Percentiles rank a stretch among this genome's conserved stretches.
These are phyloP conservation scores for Halcyon senegalensis DNA, from an alignment of 2,113 vertebrate genomes.

Conservation along the genomic window DNA sequence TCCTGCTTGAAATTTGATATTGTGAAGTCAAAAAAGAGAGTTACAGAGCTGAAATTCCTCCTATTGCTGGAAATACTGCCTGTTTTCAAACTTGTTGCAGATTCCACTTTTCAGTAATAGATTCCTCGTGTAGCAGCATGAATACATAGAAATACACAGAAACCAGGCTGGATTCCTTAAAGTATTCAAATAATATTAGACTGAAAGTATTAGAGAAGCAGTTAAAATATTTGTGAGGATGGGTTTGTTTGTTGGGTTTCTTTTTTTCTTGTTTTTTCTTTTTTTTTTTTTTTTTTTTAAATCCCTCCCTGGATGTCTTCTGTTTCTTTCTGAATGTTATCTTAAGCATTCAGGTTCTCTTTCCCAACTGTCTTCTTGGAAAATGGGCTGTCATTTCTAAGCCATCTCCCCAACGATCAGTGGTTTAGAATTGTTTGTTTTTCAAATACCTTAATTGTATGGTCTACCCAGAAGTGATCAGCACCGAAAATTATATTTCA, in stretches of 20 bases:
- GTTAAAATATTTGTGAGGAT: conserved; percentile 46
- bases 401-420: conserved; percentile 63
- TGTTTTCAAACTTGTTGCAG: background rate
- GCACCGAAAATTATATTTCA: conserved; percentile 78
- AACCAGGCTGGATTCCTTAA: background rate
- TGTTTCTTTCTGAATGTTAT: conserved; percentile 60
- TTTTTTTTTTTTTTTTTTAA: background rate
- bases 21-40: background rate
- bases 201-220: background rate
- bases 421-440: conserved; percentile 82
- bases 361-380: conserved; percentile 69
- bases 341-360: conserved; percentile 56
- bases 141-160: background rate
- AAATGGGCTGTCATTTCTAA: conserved; percentile 74
- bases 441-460: conserved; percentile 86
- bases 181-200: background rate
- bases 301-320: background rate
- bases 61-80: background rate
- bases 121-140: background rate
- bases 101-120: background rate
- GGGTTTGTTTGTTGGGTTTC: conserved; percentile 30
- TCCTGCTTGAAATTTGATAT: conserved; percentile 11
- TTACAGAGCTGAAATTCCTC: background rate
- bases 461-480: conserved; percentile 81
- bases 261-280: background rate